These are phyloP conservation scores for Eleutherodactylus coqui DNA, from an alignment of 2,797 vertebrate genomes.

Conservation along the genomic window DNA sequence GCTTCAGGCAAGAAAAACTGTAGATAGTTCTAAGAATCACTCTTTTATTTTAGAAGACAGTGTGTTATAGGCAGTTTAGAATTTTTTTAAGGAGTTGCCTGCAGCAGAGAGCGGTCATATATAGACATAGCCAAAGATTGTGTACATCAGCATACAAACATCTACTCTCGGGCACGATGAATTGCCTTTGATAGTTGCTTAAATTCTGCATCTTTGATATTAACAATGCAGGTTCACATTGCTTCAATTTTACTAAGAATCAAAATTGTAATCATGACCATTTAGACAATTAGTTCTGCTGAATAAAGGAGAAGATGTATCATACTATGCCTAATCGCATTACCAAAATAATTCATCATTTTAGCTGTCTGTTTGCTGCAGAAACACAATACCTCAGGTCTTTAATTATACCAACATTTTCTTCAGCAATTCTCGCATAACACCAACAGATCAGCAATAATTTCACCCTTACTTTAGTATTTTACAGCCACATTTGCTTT, in stretches of 20 bases:
- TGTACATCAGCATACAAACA: not conserved
- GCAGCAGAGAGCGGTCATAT: not conserved
- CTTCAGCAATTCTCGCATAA: slow-evolving; percentile 21
- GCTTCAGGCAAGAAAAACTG: not conserved
- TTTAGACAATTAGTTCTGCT: slow-evolving; percentile 41
- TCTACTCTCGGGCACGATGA: not conserved
- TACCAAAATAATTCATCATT: slow-evolving; percentile 54
- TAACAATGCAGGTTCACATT: slow-evolving; percentile 16
- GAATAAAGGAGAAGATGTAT: slow-evolving; percentile 45
- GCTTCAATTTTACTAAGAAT: not conserved
- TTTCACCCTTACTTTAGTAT: not conserved
- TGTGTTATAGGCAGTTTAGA: not conserved
- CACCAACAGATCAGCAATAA: slow-evolving; percentile 23
- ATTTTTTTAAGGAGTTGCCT: not conserved
- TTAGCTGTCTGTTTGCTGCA: slow-evolving; percentile 49
- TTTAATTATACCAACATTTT: slow-evolving; percentile 54
- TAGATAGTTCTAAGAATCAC: not conserved
- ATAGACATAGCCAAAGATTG: too few relatives aligned
- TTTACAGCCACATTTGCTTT: slow-evolving; percentile 3
- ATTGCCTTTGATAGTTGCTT: not conserved
- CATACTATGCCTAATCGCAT: slow-evolving; percentile 32
- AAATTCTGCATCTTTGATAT: not conserved
- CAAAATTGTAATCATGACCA: slow-evolving; percentile 4
- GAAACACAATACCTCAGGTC: slow-evolving; percentile 49
- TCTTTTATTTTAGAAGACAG: not conserved